These are phyloP conservation scores for Aspidiotus destructor DNA, from an alignment of 2,888 invertebrate genomes.

Conservation along the genomic window DNA sequence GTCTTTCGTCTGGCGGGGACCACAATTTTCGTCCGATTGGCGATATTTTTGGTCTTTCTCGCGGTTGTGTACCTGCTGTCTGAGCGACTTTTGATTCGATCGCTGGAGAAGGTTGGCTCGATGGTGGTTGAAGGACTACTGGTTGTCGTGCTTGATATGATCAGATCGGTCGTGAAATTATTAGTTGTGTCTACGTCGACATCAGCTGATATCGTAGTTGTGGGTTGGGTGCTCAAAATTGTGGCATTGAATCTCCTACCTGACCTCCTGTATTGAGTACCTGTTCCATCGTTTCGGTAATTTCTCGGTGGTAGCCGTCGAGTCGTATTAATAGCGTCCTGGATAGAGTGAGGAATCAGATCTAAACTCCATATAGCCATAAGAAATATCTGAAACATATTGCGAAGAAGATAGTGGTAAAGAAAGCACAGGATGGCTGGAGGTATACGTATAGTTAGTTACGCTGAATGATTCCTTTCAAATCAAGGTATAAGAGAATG, in stretches of 20 bases:
- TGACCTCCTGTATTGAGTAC: neutral
- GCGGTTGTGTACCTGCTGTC: neutral
- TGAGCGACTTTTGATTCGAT: neutral
- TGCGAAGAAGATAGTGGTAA: no score
- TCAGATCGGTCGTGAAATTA: neutral
- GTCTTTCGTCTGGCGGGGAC: slow-evolving; percentile 6
- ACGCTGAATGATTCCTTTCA: no score
- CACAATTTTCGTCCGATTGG: neutral
- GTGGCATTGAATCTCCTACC: neutral
- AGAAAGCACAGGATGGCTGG: no score
- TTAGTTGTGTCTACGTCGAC: neutral
- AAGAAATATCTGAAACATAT: slow-evolving; percentile 22
- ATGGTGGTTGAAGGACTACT: neutral
- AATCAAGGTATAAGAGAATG: no score
- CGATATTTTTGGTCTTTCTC: neutral
- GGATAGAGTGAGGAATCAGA: slow-evolving; percentile 20
- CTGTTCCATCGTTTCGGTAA: neutral
- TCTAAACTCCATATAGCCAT: slow-evolving; percentile 30
- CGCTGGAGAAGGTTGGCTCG: neutral
- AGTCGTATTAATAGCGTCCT: slow-evolving; percentile 12
- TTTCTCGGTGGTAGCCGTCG: neutral
- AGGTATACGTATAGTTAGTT: no score
- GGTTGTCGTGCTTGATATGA: neutral
- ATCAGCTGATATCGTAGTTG: neutral
- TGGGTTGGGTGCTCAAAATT: neutral